Evolutionary conservation across 2,797 vertebrate species (phyloP), one percentile per base, ranked within the genome.

Genomic region (Falco novaeseelandiae): DNA sequence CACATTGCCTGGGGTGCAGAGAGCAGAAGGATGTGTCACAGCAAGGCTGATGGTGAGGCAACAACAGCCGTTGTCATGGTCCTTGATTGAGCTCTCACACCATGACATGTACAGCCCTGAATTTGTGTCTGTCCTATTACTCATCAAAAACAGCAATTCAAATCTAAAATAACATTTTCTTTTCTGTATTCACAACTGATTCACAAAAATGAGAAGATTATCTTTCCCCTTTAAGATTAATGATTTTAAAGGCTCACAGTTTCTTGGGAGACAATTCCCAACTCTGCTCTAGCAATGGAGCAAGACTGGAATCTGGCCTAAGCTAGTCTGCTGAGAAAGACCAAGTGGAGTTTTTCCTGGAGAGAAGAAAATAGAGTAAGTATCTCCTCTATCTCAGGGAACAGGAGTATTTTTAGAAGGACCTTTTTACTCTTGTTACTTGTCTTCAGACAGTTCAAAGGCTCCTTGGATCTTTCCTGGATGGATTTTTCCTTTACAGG

Each of bases 101-200:
- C 6, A 1, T 17, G 67, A 55, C 21, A 38, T 12, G 42, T 55
- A 59, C n/a, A 44, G 18, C 34, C 38, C 52, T 36, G 19, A 59
- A 30, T 48, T 38, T 73, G 27, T 59, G 29, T 55, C 52, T 46
- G 52, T 52, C 71, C 54, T 46, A 32, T 70, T 29, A 69, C 23
- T 78, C 48, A 87, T 55, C 44, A 82, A 54, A 86, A 83, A 20
- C 49, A 95, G 52, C 52, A 92, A 89, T 46, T 27, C 82, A 83
- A 48, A 71, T 52, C 57, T 46, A 87, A 87, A 72, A 81, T 44
- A 90, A 67, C 58, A 40, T 36, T 34, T 65, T 93, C 26, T 89
- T 52, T 65, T 76, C 65, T 86, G 46, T 65, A 89, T 91, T 95
- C 71, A 87, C 48, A 81, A 34, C 18, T 83, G 89, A 93, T 91